These are phyloP conservation scores for Caenorhabditis tropicalis DNA, from an alignment of 1,140 invertebrate genomes.

Conservation along the genomic window DNA sequence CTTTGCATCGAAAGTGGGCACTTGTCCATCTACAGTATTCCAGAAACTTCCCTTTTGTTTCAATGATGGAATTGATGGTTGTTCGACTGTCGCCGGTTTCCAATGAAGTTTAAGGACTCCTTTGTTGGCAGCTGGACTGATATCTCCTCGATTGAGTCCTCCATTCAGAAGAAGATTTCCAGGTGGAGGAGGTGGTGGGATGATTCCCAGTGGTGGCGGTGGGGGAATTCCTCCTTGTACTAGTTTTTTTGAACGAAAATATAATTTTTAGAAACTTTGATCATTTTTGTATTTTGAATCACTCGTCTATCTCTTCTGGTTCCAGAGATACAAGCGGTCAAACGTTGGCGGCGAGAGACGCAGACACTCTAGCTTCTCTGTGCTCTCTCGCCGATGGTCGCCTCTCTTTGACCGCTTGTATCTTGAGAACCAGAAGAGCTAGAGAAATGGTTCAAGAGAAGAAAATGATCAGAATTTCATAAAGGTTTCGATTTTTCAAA, in stretches of 20 bases:
- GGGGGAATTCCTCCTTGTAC: conserved; percentile 63
- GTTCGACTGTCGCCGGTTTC: conserved; percentile 86
- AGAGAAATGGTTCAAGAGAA: too few relatives aligned
- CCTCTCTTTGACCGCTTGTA: too few relatives aligned
- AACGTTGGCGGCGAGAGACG: too few relatives aligned
- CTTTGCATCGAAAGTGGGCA: conserved; percentile 84
- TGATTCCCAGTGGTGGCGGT: conserved; percentile 73
- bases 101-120: conserved; percentile 99
- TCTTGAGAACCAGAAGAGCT: too few relatives aligned
- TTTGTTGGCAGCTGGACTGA: conserved; percentile 65
- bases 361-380: too few relatives aligned
- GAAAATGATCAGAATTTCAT: not conserved
- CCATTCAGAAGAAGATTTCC: conserved; percentile 72
- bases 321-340: too few relatives aligned
- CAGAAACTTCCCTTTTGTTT: conserved; percentile 85
- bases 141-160: conserved; percentile 71
- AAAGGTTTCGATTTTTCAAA: conserved; percentile 12
- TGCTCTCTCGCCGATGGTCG: too few relatives aligned
- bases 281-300: too few relatives aligned
- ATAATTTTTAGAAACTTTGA: not conserved
- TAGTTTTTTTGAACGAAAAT: conserved; percentile 41
- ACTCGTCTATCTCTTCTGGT: too few relatives aligned
- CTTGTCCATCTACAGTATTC: conserved; percentile 83
- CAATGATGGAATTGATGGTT: conserved; percentile 78
- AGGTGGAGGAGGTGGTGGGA: conserved; percentile 72